phyloP scores from a whole-genome alignment of 2,113 vertebrate genomes.

The Strix uralensis region DNA sequence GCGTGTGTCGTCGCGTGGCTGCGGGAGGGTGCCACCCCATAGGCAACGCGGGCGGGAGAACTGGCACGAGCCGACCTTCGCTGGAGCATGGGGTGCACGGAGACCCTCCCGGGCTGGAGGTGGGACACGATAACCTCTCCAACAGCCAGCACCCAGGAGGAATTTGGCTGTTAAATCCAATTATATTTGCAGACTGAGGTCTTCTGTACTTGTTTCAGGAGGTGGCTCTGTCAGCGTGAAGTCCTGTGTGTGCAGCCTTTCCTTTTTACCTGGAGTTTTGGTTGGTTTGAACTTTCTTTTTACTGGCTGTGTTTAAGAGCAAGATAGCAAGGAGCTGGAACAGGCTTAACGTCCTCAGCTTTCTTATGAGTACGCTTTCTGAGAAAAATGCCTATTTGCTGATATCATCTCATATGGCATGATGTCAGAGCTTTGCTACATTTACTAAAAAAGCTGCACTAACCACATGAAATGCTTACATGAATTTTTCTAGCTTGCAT shows the following conservation, averaged over 20 bases:
- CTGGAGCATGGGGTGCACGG: neutral
- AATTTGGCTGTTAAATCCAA: neutral
- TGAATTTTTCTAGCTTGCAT: neutral
- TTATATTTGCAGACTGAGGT: neutral
- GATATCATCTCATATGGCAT: neutral
- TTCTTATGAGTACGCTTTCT: neutral
- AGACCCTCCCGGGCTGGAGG: neutral
- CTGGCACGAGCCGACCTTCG: neutral
- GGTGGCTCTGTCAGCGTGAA: rapidly evolving
- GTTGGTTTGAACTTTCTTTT: neutral
- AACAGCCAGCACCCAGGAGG: neutral
- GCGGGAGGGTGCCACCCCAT: rapidly evolving
- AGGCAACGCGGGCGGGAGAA: neutral
- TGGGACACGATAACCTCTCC: neutral
- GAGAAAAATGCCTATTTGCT: neutral
- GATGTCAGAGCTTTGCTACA: neutral
- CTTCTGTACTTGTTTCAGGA: neutral
- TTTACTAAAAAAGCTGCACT: neutral
- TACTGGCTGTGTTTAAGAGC: neutral
- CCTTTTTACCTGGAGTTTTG: neutral
- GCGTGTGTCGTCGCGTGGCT: rapidly evolving
- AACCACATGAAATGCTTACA: neutral
- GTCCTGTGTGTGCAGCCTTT: neutral
- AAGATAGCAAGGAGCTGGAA: neutral
- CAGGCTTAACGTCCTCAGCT: neutral